Percentiles rank a stretch among this genome's conserved stretches.
Evolutionary conservation across 92 coral and sea anemone species (phyloP).

Genomic region (Anthopleura xanthogrammica): DNA sequence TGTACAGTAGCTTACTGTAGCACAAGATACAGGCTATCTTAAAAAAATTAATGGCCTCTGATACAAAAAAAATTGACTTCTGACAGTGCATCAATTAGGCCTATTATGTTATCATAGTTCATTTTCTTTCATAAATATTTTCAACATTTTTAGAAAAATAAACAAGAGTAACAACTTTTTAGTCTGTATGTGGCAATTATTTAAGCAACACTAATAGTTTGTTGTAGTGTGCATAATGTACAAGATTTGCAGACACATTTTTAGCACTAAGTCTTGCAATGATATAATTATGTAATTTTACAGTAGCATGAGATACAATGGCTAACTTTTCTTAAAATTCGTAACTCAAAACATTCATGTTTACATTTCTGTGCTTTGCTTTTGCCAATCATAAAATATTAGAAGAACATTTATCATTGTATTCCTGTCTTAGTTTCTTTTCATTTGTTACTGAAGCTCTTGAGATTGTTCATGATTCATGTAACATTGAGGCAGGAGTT

Average conservation of each 20-base stretch:
- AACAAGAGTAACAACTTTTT: too few relatives aligned
- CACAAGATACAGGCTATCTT: too few relatives aligned
- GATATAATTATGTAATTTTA: background rate
- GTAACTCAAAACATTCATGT: background rate
- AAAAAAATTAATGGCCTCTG: too few relatives aligned
- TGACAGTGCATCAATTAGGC: too few relatives aligned
- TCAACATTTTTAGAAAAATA: background rate
- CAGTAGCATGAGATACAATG: conserved; percentile 2
- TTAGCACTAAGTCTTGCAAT: background rate
- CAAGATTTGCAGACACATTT: background rate
- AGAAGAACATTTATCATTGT: background rate
- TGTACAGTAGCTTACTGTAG: too few relatives aligned
- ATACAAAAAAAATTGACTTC: too few relatives aligned
- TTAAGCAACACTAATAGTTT: background rate
- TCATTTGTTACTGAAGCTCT: background rate
- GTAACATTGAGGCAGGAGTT: background rate
- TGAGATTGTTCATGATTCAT: background rate
- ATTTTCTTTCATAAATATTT: background rate
- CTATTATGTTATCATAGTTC: too few relatives aligned
- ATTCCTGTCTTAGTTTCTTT: background rate
- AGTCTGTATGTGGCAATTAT: background rate
- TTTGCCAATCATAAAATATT: background rate
- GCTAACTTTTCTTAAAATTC: background rate
- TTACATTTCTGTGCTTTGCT: background rate
- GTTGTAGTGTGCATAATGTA: background rate